Base-by-base conservation (phyloP, 2,797 vertebrate species). In the Gouania willdenowi region DNA sequence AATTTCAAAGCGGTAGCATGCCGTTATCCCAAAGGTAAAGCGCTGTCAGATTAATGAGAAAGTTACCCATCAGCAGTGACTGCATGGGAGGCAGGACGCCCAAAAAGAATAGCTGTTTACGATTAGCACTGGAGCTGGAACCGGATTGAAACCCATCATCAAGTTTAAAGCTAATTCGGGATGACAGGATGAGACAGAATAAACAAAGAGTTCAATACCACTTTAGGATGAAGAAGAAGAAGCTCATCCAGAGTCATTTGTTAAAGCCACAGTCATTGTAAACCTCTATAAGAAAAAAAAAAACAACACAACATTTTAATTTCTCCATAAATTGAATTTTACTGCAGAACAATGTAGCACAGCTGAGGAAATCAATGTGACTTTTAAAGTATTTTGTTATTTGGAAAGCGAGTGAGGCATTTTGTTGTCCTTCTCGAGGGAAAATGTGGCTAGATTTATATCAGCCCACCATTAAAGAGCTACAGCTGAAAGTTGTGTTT, bases 151-250 rank as follows among this genome's bases (percentile, higher is more conserved):
- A 52, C 35, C 29, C 26, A 18, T 78, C 66, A 66, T 66, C 40
- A 44, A 51, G 37, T 29, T 25, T 26, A 6, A 43, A 30, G 35
- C 46, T 73, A 77, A 83, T 71, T 46, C 53, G 24, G 34, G 11
- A 18, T 71, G 72, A 73, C 60, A 51, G 69, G 43, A 76, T 50
- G 66, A 66, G 45, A 56, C 57, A 50, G 56, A 57, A 54, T 71
- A 66, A 81, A 80, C 56, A 74, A 81, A 71, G 55, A 47, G 56
- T 59, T 65, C 59, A 62, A 70, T 68, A 58, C 30, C 64, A 74
- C 65, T 70, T 76, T 45, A 53, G 41, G 2, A 21, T 55, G 40
- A 31, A 31, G 2, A 21, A 55, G 40, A 31, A 31, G 41, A 71
- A 64, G 44, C 54, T 59, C 14, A 40, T 66, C 68, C 23, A 50